A percentile compares a stretch with the other conserved stretches of the same genome.
Evolutionary conservation across 2,888 invertebrate species (phyloP).

Genomic region (Trachelus tabidus): DNA sequence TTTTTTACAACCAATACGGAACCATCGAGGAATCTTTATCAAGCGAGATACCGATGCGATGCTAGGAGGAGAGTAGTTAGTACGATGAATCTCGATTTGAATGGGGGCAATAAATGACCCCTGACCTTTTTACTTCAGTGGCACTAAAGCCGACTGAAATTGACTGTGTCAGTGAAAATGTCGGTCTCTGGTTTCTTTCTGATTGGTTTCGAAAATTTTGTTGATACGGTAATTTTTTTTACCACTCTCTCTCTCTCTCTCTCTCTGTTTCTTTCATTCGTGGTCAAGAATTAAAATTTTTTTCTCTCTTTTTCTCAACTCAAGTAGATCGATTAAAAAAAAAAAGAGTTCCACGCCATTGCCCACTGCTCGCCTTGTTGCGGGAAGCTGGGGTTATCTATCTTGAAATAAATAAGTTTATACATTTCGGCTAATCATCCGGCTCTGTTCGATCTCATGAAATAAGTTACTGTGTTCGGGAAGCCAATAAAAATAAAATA

Average conservation of each 20-base stretch:
- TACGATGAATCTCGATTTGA: conserved; percentile 35
- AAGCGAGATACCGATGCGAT: conserved; percentile 31
- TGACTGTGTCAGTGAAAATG: neutral
- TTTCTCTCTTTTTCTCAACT: neutral
- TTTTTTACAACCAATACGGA: conserved; percentile 12
- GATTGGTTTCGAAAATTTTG: neutral
- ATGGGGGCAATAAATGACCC: conserved; percentile 44
- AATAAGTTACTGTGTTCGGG: conserved; percentile 55
- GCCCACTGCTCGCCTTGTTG: conserved; percentile 30
- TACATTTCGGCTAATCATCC: conserved; percentile 59
- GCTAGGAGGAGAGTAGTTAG: conserved; percentile 12
- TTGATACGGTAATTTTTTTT: neutral
- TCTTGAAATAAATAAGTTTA: conserved; percentile 59
- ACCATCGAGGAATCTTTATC: conserved; percentile 50
- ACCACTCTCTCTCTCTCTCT: too few species aligned
- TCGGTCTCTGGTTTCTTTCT: neutral
- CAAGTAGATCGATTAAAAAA: conserved; percentile 21
- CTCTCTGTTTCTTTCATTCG: too few species aligned
- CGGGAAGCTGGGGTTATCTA: conserved; percentile 59
- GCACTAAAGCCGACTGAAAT: conserved; percentile 3
- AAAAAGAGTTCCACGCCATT: conserved; percentile 41
- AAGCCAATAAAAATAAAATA: conserved; percentile 49
- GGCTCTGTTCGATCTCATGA: conserved; percentile 52
- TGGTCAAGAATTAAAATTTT: too few species aligned
- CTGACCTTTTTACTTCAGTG: conserved; percentile 35